Evolutionary conservation across 2,113 vertebrate genomes (phyloP), one percentile per base, ranked within the genome.

Genomic region (Hypomesus transpacificus): DNA sequence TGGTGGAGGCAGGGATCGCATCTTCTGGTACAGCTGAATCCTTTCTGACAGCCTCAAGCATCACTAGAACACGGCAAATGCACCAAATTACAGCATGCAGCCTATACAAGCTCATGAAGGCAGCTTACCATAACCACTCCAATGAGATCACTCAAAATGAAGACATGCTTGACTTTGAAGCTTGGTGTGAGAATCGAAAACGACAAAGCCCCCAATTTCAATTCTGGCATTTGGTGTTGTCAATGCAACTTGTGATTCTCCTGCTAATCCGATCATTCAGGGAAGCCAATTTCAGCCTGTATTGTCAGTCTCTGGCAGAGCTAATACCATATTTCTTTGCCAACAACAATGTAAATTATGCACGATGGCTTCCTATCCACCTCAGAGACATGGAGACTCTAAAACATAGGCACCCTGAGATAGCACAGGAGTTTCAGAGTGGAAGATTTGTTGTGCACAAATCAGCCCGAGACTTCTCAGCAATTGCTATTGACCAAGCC

Each of bases 261-360:
- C 54, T 57, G n/a, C 54, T 57, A 18, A 57, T 61, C 59, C 59
- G 9, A 61, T 61, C 59, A 8, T 61, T 61, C 59, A 61, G 59
- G 22, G 59, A 61, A 61, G 59, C 59, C 6, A 61, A 61, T 22
- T 61, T 61, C 59, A 24, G 21, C 59, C 59, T 61, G 59, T 61
- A 61, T 22, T 61, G 59, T 24, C 59, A 61, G 14, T 14, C 54
- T 6, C 6, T 57, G 54, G 54, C 54, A 18, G 54, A 57, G 14
- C 54, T 57, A n/a, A n/a, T n/a, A 22, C 20, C 59, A 61, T 61
- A 61, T 22, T 61, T 58, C 3, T 58, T 58, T 58, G 56, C 56
- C 14, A 58, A 58, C 56, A 58, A 58, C 56, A 58, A 16, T n/a
- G 56, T 16, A 7, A 17, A 58, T n/a, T 18, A 58, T 58, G 56